Evolutionary conservation across 2,797 vertebrate species (phyloP).

Genomic region (Chanos chanos): DNA sequence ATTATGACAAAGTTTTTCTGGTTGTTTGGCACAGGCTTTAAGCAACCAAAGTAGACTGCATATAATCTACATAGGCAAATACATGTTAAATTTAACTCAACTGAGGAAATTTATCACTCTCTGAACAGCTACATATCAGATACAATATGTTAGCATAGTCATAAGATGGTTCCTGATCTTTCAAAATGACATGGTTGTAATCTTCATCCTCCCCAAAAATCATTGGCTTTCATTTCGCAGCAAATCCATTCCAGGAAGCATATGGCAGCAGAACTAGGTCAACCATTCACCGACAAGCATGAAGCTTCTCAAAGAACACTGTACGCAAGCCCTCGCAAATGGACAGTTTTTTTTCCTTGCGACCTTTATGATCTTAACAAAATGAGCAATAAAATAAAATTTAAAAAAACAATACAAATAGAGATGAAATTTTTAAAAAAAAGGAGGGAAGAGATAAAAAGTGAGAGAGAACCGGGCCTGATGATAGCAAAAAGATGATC

Average conservation of each 20-base stretch:
- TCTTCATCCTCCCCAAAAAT: conserved; percentile 50
- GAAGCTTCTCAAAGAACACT: conserved; percentile 74
- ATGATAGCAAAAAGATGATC: neutral
- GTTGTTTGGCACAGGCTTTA: too few relatives aligned
- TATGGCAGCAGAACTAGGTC: conserved; percentile 88
- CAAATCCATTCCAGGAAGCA: conserved; percentile 84
- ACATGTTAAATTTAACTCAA: too few relatives aligned
- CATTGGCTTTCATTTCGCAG: conserved; percentile 54
- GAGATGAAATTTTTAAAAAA: too few relatives aligned
- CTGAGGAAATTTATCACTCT: conserved; percentile 42
- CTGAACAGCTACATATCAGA: neutral
- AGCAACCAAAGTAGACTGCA: too few relatives aligned
- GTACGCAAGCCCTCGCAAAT: conserved; percentile 72
- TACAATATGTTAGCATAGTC: neutral
- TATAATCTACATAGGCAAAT: too few relatives aligned
- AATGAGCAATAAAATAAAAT: neutral
- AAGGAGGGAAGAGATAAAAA: neutral
- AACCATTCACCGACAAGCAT: conserved; percentile 86
- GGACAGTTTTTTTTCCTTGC: conserved; percentile 63
- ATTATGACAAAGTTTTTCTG: too few relatives aligned
- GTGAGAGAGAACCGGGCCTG: neutral
- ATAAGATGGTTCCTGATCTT: conserved; percentile 23
- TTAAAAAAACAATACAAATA: neutral
- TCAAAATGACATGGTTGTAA: conserved; percentile 27
- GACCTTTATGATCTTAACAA: conserved; percentile 1